phyloP scores from a whole-genome alignment of 2,888 invertebrate genomes.

The Spodoptera picta region DNA sequence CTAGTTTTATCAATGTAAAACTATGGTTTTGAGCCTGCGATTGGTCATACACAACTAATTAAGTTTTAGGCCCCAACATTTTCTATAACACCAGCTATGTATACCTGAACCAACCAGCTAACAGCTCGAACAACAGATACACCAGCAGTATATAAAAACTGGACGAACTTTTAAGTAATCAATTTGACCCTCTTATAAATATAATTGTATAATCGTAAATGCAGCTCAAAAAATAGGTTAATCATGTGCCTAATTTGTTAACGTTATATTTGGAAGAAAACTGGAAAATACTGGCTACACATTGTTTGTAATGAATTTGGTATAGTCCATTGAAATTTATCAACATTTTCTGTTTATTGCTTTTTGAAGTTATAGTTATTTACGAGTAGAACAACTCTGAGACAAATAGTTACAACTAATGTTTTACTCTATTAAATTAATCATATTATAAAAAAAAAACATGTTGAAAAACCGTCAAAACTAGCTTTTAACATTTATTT shows the following conservation, averaged over 20 bases:
- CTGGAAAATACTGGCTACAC: background rate
- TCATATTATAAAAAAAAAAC: background rate
- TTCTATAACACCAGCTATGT: background rate
- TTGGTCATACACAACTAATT: background rate
- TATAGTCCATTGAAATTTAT: background rate
- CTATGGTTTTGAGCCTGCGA: background rate
- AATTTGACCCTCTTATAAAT: constrained; percentile 5
- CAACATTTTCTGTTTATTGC: constrained; percentile 3
- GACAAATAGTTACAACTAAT: constrained; percentile 3
- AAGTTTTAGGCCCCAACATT: constrained; percentile 2
- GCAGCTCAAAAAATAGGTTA: constrained; percentile 16
- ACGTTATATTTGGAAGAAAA: background rate
- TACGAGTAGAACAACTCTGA: constrained; percentile 9
- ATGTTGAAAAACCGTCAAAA: constrained; percentile 7
- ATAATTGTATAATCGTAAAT: constrained; percentile 17
- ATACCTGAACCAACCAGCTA: no score
- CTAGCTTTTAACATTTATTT: background rate
- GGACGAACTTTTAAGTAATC: background rate
- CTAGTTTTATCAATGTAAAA: no score
- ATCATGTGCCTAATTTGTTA: background rate
- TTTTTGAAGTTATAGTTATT: constrained; percentile 1
- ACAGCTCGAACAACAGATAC: background rate
- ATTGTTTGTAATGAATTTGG: background rate
- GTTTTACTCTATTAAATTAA: constrained; percentile 4
- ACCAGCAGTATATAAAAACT: constrained; percentile 6